These are phyloP conservation scores for Acanthornis magna DNA, from an alignment of 2,797 vertebrate genomes.

Conservation along the genomic window DNA sequence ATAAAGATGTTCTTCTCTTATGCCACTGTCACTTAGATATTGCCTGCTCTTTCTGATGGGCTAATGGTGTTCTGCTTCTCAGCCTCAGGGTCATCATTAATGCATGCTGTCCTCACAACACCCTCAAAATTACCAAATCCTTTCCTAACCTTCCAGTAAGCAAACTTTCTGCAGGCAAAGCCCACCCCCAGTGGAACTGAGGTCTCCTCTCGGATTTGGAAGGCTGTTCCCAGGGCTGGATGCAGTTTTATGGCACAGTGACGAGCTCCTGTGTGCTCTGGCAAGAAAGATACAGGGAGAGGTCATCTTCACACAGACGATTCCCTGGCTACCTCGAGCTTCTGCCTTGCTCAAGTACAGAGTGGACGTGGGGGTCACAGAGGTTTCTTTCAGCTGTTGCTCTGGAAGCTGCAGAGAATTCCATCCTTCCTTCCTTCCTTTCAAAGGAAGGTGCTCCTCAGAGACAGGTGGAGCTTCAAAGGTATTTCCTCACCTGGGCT, in stretches of 20 bases:
- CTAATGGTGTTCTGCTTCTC: conserved; percentile 31
- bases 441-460: not conserved
- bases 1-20: not conserved
- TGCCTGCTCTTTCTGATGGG: conserved; percentile 5
- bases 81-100: conserved; percentile 44
- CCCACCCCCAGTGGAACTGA: not conserved
- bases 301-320: not conserved
- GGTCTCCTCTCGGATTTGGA: not conserved
- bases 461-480: not conserved
- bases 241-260: not conserved
- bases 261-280: not conserved
- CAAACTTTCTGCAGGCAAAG: not conserved
- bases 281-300: not conserved
- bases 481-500: not conserved
- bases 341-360: not conserved
- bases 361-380: not conserved
- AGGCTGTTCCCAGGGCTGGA: not conserved
- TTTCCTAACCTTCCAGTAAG: conserved; percentile 7
- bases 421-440: not conserved
- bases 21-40: conserved; percentile 42
- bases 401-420: not conserved
- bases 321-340: not conserved
- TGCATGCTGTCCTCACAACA: conserved; percentile 42
- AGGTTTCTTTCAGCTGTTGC: not conserved
- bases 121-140: not conserved